phyloP scores from a whole-genome alignment of 2,888 invertebrate genomes.

The Epistrophe grossulariae region DNA sequence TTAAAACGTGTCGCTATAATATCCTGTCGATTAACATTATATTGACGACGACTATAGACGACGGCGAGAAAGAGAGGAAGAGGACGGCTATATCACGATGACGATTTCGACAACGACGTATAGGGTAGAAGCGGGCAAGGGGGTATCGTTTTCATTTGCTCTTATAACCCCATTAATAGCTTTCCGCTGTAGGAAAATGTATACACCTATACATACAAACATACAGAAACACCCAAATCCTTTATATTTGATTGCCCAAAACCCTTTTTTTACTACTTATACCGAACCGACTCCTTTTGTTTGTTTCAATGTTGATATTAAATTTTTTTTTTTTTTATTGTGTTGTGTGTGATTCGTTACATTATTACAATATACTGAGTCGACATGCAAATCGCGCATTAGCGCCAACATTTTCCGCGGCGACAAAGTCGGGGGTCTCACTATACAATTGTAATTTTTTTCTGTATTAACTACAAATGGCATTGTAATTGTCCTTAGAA shows the following conservation, averaged over 20 bases:
- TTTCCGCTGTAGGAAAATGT: conserved; percentile 58
- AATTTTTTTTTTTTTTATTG: conserved; percentile 30
- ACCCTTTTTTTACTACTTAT: conserved; percentile 28
- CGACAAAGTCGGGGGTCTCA: conserved; percentile 50
- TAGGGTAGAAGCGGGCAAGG: background rate
- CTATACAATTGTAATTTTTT: conserved; percentile 24
- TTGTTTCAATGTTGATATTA: conserved; percentile 34
- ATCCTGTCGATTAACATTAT: conserved; percentile 75
- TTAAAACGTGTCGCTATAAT: conserved; percentile 73
- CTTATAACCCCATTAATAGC: conserved; percentile 75
- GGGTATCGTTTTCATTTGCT: conserved; percentile 75
- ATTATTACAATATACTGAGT: conserved; percentile 55
- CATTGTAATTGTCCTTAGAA: conserved; percentile 73
- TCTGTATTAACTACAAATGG: conserved; percentile 61
- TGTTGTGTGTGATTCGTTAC: conserved; percentile 72
- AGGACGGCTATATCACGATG: background rate
- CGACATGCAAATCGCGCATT: conserved; percentile 77
- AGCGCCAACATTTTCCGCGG: conserved; percentile 71
- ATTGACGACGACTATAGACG: conserved; percentile 54
- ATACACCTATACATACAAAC: background rate
- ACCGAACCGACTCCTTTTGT: conserved; percentile 28
- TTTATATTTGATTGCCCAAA: conserved; percentile 52
- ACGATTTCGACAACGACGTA: background rate
- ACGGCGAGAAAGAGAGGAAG: conserved; percentile 21
- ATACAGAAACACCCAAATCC: conserved; percentile 45